These are phyloP conservation scores for Serripes groenlandicus DNA, from an alignment of 2,888 invertebrate genomes.

Conservation along the genomic window DNA sequence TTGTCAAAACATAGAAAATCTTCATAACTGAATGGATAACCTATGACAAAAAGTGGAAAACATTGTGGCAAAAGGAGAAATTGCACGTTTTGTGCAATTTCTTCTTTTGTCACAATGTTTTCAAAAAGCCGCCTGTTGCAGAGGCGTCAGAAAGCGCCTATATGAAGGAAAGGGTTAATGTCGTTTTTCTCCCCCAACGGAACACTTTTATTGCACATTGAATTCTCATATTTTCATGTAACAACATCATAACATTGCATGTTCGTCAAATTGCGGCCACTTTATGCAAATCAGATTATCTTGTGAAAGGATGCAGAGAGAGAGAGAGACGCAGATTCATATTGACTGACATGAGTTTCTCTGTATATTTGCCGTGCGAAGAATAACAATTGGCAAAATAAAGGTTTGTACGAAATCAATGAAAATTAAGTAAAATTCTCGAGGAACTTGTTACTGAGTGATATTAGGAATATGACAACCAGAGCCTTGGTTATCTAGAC, in stretches of 20 bases:
- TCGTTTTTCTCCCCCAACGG: slow-evolving; percentile 7
- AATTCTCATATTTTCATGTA: slow-evolving; percentile 29
- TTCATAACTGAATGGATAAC: too few relatives aligned
- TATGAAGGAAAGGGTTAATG: too few relatives aligned
- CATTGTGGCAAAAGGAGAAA: too few relatives aligned
- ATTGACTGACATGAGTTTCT: slow-evolving; percentile 52
- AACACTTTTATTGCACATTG: slow-evolving; percentile 24
- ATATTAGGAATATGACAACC: too few relatives aligned
- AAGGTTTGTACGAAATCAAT: slow-evolving; percentile 53
- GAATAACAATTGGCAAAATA: slow-evolving; percentile 56
- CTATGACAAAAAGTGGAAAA: too few relatives aligned
- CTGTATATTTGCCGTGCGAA: slow-evolving; percentile 32
- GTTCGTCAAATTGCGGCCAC: slow-evolving; percentile 52
- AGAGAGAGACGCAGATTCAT: slow-evolving; percentile 47
- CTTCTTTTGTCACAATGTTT: too few relatives aligned
- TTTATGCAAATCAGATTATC: slow-evolving; percentile 64
- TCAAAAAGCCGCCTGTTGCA: too few relatives aligned
- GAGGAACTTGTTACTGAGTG: slow-evolving; percentile 28
- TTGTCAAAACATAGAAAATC: too few relatives aligned
- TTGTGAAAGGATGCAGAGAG: slow-evolving; percentile 52
- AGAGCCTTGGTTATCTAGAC: too few relatives aligned
- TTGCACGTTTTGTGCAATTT: too few relatives aligned
- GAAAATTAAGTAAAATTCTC: slow-evolving; percentile 52
- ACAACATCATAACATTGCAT: slow-evolving; percentile 49
- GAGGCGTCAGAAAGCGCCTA: too few relatives aligned